Percentiles rank a stretch among this genome's conserved stretches.
phyloP scores from a whole-genome alignment of 1,140 invertebrate genomes.

The Trichogramma pretiosum region DNA sequence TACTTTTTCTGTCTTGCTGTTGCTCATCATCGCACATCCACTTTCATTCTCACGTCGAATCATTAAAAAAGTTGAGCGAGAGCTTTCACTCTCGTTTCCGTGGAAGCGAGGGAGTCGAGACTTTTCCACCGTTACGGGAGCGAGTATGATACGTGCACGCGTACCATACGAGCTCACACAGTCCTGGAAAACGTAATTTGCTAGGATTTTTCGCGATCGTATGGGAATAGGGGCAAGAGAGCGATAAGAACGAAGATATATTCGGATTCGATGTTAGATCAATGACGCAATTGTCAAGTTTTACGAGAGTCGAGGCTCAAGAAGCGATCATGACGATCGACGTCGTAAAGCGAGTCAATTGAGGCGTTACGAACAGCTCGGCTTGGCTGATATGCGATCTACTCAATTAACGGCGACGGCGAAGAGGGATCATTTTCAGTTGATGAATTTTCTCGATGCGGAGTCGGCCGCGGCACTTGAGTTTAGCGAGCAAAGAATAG shows the following conservation, averaged over 20 bases:
- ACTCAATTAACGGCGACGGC: too few relatives aligned
- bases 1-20: neutral
- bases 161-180: neutral
- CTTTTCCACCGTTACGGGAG: conserved; percentile 10
- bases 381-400: too few relatives aligned
- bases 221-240: conserved; percentile 8
- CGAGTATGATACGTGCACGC: neutral
- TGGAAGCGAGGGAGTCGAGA: neutral
- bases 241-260: too few relatives aligned
- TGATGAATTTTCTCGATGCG: conserved; percentile 6
- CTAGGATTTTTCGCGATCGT: too few relatives aligned
- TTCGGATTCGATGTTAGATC: too few relatives aligned
- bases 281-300: too few relatives aligned
- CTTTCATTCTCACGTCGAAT: conserved; percentile 19
- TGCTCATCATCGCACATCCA: neutral
- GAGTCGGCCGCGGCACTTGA: neutral
- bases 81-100: neutral
- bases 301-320: too few relatives aligned
- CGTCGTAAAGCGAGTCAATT: too few relatives aligned
- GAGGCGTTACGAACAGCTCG: too few relatives aligned
- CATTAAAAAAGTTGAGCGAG: neutral
- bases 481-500: neutral
- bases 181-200: too few relatives aligned
- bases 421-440: too few relatives aligned
- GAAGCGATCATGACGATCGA: too few relatives aligned